Conservation (phyloP, 2,888 invertebrate genomes). For the Beris morrisii region DNA sequence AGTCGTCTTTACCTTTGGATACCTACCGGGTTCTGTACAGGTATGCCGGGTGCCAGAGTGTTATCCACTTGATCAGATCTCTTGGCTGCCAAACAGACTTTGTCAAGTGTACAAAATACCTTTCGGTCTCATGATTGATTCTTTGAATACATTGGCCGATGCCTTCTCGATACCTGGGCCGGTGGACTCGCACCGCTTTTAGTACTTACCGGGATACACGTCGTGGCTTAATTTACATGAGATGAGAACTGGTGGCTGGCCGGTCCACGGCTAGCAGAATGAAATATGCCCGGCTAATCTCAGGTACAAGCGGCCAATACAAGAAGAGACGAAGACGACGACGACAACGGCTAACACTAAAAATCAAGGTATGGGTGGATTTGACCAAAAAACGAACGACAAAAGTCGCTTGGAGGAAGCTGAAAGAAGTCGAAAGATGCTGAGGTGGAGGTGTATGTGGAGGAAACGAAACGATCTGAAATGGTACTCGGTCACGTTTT, state of each 20-base stretch:
- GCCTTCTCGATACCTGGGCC: too few species aligned
- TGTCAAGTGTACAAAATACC: slow-evolving; percentile 38
- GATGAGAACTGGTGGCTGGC: slow-evolving; percentile 20
- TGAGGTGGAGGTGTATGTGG: slow-evolving; percentile 30
- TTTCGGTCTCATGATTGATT: slow-evolving; percentile 38
- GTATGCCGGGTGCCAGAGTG: slow-evolving; percentile 5
- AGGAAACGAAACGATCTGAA: slow-evolving; percentile 9
- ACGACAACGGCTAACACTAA: slow-evolving; percentile 4
- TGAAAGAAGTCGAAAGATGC: background rate
- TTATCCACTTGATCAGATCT: slow-evolving; percentile 32
- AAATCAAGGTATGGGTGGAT: slow-evolving; percentile 4
- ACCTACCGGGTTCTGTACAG: slow-evolving; percentile 3
- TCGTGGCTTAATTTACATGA: slow-evolving; percentile 37
- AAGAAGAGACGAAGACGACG: slow-evolving; percentile 20
- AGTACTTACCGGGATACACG: slow-evolving; percentile 1
- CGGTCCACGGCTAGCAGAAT: slow-evolving; percentile 19
- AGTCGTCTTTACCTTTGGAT: slow-evolving; percentile 8
- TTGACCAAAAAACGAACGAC: slow-evolving; percentile 3
- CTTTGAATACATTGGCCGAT: slow-evolving; percentile 26
- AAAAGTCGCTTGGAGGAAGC: background rate
- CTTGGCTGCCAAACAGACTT: slow-evolving; percentile 30
- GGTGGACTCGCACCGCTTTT: too few species aligned
- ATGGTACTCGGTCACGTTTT: slow-evolving; percentile 35
- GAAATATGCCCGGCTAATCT: slow-evolving; percentile 34
- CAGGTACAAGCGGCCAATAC: slow-evolving; percentile 14